Conservation (phyloP, 2,797 vertebrate species). For the Nyctalus aviator region DNA sequence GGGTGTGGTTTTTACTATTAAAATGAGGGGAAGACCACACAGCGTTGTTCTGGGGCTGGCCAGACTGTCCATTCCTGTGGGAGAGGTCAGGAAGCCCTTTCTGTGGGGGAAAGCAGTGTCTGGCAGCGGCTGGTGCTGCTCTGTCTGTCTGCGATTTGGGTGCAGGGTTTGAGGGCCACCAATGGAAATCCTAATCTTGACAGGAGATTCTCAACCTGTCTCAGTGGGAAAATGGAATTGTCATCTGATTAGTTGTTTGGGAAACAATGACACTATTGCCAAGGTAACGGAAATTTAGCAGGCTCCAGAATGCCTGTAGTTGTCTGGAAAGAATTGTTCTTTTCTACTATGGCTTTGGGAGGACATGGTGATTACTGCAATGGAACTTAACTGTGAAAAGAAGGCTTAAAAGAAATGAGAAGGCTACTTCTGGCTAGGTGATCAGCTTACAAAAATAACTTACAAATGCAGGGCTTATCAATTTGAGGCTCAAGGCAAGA, state of each 20-base stretch:
- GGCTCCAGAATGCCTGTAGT: background rate
- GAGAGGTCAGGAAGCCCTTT: background rate
- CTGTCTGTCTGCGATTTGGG: background rate
- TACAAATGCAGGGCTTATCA: background rate
- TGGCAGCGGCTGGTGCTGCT: background rate
- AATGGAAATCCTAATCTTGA: background rate
- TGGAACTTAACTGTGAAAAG: background rate
- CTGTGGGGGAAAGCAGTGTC: background rate
- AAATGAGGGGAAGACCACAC: background rate
- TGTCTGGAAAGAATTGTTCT: background rate
- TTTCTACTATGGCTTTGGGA: background rate
- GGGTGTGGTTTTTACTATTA: background rate
- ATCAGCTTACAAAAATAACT: background rate
- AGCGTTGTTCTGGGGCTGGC: background rate
- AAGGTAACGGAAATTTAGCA: background rate
- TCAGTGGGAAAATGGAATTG: background rate
- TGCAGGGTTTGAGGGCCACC: background rate
- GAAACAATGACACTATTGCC: background rate
- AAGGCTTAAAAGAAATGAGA: background rate
- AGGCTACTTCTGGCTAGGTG: background rate
- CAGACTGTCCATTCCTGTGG: too few relatives aligned
- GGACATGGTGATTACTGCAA: background rate
- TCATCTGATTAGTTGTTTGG: slow-evolving; percentile 1
- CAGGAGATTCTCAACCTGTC: background rate
- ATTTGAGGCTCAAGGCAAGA: background rate